Conservation (phyloP, 2,888 invertebrate species). For the Catocala fraxini region DNA sequence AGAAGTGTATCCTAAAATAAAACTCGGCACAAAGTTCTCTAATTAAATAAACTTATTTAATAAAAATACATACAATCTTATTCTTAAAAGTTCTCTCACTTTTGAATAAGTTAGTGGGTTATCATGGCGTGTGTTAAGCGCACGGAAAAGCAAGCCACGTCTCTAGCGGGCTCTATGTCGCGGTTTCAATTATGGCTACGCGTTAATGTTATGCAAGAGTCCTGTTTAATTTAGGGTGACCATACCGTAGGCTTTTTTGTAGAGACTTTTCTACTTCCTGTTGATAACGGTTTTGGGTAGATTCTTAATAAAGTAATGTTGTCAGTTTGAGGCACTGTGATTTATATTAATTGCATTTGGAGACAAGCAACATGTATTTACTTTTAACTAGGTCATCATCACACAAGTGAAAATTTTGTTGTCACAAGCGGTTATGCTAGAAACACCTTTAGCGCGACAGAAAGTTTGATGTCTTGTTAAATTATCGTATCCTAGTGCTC, state of each 20-base stretch:
- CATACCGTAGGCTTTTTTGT: conserved; percentile 11
- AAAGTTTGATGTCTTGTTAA: no score
- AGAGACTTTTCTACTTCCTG: no score
- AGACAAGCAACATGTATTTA: no score
- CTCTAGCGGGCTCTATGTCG: conserved; percentile 36
- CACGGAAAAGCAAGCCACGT: conserved; percentile 35
- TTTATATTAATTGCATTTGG: no score
- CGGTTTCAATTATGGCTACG: conserved; percentile 63
- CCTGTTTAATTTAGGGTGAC: conserved; percentile 45
- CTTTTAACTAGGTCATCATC: no score
- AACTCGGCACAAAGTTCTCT: not conserved
- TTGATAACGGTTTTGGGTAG: no score
- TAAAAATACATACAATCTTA: conserved; percentile 12
- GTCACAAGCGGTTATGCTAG: no score
- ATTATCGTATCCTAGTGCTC: no score
- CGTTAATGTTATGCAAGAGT: conserved; percentile 65
- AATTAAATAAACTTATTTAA: conserved; percentile 17
- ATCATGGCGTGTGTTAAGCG: conserved; percentile 2
- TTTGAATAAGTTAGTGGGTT: conserved; percentile 18
- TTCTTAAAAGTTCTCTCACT: conserved; percentile 7
- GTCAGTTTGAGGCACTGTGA: no score
- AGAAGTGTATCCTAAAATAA: not conserved
- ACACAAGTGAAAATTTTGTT: no score
- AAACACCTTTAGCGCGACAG: no score
- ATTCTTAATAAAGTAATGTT: no score